Evolutionary conservation across 2,113 vertebrate species (phyloP).

Genomic region (Agelaius phoeniceus): DNA sequence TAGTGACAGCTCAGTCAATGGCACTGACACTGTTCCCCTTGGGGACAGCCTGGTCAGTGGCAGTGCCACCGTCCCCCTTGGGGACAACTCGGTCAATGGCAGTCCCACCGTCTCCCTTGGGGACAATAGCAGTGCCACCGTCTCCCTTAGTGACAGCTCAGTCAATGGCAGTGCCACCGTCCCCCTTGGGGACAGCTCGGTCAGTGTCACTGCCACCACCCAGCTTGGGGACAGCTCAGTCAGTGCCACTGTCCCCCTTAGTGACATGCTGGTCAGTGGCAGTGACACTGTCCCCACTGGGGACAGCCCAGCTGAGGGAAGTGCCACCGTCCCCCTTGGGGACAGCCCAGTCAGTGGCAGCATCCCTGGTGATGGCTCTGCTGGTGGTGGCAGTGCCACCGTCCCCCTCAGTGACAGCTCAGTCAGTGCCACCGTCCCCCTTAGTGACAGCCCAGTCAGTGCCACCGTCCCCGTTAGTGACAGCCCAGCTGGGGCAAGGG

Average conservation of each 20-base stretch:
- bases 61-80: not conserved
- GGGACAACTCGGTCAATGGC: too few species aligned
- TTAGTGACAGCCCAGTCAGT: not conserved
- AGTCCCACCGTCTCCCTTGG: not conserved
- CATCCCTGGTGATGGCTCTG: too few species aligned
- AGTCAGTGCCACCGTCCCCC: not conserved
- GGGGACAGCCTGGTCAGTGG: too few species aligned
- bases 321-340: too few species aligned
- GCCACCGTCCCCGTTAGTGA: not conserved
- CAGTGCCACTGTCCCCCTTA: not conserved
- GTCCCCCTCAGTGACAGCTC: not conserved
- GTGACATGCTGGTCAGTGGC: too few species aligned
- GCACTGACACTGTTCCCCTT: rapidly evolving
- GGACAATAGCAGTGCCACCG: not conserved
- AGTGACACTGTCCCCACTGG: too few species aligned
- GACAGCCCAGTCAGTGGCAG: too few species aligned
- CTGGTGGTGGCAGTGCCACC: not conserved
- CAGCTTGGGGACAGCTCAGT: rapidly evolving
- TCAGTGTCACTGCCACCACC: not conserved
- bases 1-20: rapidly evolving
- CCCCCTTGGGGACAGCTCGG: not conserved
- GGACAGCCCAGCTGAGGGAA: too few species aligned
- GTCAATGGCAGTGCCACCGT: not conserved
- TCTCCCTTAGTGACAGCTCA: rapidly evolving
- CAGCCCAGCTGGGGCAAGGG: too few species aligned